These are phyloP conservation scores for Crenuchus spilurus DNA, from an alignment of 2,797 vertebrate species.

Conservation along the genomic window DNA sequence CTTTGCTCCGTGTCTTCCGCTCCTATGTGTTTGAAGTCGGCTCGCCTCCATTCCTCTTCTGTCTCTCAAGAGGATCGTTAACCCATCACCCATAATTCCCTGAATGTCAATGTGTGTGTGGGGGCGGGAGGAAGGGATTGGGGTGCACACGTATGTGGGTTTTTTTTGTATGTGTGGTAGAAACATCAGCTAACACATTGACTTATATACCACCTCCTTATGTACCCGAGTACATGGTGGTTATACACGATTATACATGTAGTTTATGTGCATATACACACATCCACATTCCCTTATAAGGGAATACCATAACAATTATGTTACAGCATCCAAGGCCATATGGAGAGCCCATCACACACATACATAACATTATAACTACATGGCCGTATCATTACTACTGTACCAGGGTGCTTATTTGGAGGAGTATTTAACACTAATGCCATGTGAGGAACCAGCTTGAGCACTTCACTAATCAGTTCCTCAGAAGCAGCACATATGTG, in stretches of 20 bases:
- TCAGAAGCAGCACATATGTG: conserved; percentile 13
- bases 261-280: no score
- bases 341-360: not conserved
- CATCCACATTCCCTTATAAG: no score
- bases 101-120: conserved; percentile 4
- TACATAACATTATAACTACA: not conserved
- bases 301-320: no score
- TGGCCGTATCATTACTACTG: not conserved
- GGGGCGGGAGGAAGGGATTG: no score
- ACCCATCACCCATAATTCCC: conserved; percentile 18
- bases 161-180: not conserved
- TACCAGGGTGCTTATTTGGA: not conserved
- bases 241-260: no score
- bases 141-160: no score
- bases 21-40: not conserved
- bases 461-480: conserved; percentile 13
- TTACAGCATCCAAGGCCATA: not conserved
- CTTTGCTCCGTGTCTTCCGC: no score
- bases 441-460: conserved; percentile 2
- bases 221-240: no score
- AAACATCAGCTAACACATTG: no score
- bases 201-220: no score
- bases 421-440: not conserved
- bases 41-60: no score
- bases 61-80: conserved; percentile 11